Percentiles rank a stretch among this genome's conserved stretches.
phyloP scores from a whole-genome alignment of 2,888 invertebrate species.

The Oxyteleia sp. region DNA sequence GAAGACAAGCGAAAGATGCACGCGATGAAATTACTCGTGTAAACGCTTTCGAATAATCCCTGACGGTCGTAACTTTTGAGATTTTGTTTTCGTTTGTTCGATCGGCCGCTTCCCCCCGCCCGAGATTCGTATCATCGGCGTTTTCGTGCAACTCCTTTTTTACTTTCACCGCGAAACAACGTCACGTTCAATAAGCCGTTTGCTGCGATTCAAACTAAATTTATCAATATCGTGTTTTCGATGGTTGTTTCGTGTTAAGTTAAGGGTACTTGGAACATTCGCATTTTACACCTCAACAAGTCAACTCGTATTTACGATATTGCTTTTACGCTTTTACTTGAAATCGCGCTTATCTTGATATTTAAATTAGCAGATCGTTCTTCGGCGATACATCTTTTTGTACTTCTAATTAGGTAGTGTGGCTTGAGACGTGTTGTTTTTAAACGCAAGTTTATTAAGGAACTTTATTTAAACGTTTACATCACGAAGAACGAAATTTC shows the following conservation, averaged over 20 bases:
- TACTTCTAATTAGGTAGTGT: constrained; percentile 13
- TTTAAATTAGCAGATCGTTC: constrained; percentile 49
- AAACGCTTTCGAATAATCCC: constrained; percentile 72
- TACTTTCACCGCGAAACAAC: constrained; percentile 71
- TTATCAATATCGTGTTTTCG: constrained; percentile 63
- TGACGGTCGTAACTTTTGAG: constrained; percentile 68
- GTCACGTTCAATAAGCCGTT: constrained; percentile 70
- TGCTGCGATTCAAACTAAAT: constrained; percentile 56
- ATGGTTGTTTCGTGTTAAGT: constrained; percentile 55
- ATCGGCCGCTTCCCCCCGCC: constrained; percentile 44
- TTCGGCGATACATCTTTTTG: constrained; percentile 7
- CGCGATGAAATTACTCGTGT: constrained; percentile 73
- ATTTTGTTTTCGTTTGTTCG: constrained; percentile 72
- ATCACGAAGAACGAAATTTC: not conserved
- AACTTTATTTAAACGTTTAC: not conserved
- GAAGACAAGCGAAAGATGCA: constrained; percentile 72
- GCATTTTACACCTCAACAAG: constrained; percentile 59
- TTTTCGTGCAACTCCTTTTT: constrained; percentile 72
- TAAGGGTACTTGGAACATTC: constrained; percentile 46
- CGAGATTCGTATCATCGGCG: constrained; percentile 65
- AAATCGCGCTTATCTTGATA: constrained; percentile 61
- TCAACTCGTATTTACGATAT: constrained; percentile 58
- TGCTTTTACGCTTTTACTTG: constrained; percentile 49
- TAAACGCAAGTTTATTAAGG: not conserved
- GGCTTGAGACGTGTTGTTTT: not conserved